Percentiles rank a stretch among this genome's conserved stretches.
Conservation (phyloP, 2,888 invertebrate genomes). For the Synanthedon tipuliformis region DNA sequence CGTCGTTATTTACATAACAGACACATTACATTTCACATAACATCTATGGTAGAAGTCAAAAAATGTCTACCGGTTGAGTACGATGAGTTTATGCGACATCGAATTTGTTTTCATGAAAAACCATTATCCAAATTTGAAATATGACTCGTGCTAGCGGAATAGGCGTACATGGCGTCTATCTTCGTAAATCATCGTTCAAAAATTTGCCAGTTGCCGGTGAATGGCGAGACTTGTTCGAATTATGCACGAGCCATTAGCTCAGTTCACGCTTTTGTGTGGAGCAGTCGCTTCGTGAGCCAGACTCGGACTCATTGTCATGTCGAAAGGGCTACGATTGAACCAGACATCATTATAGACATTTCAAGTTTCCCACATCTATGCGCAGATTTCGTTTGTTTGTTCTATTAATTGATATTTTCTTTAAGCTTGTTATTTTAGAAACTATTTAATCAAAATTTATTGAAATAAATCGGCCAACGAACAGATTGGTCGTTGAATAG, state of each 20-base stretch:
- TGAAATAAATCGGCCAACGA: too few species aligned
- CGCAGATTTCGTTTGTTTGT: not conserved
- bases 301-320: slow-evolving; percentile 41
- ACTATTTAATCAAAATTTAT: too few species aligned
- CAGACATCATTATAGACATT: not conserved
- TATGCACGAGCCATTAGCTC: slow-evolving; percentile 54
- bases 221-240: slow-evolving; percentile 49
- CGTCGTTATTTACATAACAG: too few species aligned
- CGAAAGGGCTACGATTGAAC: slow-evolving; percentile 21
- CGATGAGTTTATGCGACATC: too few species aligned
- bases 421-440: too few species aligned
- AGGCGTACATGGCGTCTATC: not conserved
- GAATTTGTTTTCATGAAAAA: too few species aligned
- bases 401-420: not conserved
- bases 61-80: too few species aligned
- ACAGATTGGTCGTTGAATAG: too few species aligned
- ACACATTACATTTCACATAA: too few species aligned
- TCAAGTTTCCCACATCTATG: not conserved
- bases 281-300: slow-evolving; percentile 10
- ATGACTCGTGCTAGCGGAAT: not conserved
- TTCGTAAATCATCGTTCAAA: slow-evolving; percentile 30
- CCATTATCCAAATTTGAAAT: too few species aligned
- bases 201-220: slow-evolving; percentile 43
- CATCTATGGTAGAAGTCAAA: too few species aligned
- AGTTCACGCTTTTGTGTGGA: slow-evolving; percentile 42